Evolutionary conservation across 2,888 invertebrate genomes (phyloP).

Genomic region (Tortrix viridana): DNA sequence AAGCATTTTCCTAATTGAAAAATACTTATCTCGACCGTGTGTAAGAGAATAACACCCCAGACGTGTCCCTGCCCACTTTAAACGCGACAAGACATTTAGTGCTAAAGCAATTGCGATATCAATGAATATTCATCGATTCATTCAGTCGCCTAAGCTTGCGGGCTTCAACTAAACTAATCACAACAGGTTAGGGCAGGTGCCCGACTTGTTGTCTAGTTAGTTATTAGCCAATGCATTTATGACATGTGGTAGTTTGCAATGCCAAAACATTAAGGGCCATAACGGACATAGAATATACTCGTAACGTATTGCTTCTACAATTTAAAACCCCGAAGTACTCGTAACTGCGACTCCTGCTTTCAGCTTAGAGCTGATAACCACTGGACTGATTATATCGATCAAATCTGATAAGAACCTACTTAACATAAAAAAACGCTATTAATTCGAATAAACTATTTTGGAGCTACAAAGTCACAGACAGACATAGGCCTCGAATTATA

Average conservation of each 20-base stretch:
- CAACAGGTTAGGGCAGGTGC: constrained; percentile 32
- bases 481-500: too few relatives aligned
- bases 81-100: constrained; percentile 31
- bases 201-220: constrained; percentile 21
- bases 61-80: constrained; percentile 2
- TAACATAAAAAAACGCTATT: too few relatives aligned
- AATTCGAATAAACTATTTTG: too few relatives aligned
- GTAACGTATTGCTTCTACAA: too few relatives aligned
- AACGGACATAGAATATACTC: not conserved
- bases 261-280: not conserved
- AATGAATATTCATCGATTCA: constrained; percentile 33
- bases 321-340: too few relatives aligned
- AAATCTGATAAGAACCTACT: too few relatives aligned
- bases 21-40: not conserved
- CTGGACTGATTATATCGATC: too few relatives aligned
- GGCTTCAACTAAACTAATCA: constrained; percentile 33
- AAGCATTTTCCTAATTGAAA: too few relatives aligned
- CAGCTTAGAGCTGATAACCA: too few relatives aligned
- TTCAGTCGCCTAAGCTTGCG: constrained; percentile 31
- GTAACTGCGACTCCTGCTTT: too few relatives aligned
- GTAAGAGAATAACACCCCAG: not conserved
- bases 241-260: constrained; percentile 19
- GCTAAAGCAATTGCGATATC: constrained; percentile 32
- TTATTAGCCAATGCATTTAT: constrained; percentile 19
- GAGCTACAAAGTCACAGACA: too few relatives aligned